phyloP scores from a whole-genome alignment of 1,140 invertebrate species.

The Doryteuthis pealeii region DNA sequence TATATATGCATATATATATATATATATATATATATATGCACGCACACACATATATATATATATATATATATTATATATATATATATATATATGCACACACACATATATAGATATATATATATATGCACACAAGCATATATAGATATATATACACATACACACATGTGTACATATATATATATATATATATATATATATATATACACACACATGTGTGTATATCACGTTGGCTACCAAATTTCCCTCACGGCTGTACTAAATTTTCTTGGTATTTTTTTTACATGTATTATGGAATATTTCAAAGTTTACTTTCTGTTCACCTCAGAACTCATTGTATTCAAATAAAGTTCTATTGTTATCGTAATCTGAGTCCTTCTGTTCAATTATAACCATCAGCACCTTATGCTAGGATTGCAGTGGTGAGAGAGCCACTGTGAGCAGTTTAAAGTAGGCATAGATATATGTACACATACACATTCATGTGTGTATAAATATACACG shows the following conservation, averaged over 20 bases:
- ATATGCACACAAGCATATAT: conserved; percentile 7
- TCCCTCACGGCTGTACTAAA: too few relatives aligned
- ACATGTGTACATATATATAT: conserved; percentile 1
- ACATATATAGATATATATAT: conserved; percentile 12
- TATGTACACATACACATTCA: not conserved
- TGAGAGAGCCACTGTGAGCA: too few relatives aligned
- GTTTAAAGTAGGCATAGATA: not conserved
- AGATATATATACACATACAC: conserved; percentile 11
- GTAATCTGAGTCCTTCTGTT: too few relatives aligned
- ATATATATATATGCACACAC: not conserved
- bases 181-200: conserved; percentile 6
- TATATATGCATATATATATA: conserved; percentile 12
- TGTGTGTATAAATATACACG: too few relatives aligned
- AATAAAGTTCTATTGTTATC: too few relatives aligned
- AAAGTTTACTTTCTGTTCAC: too few relatives aligned
- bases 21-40: not conserved
- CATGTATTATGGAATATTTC: too few relatives aligned
- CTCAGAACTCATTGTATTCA: too few relatives aligned
- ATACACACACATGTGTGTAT: not conserved
- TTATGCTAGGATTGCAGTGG: not conserved
- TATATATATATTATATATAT: not conserved
- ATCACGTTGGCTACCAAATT: too few relatives aligned
- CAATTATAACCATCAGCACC: not conserved
- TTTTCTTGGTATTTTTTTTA: too few relatives aligned
- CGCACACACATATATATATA: not conserved